A percentile compares a stretch with the other conserved stretches of the same genome.
Conservation (phyloP, 2,797 vertebrate genomes). For the Coregonus ussuriensis region DNA sequence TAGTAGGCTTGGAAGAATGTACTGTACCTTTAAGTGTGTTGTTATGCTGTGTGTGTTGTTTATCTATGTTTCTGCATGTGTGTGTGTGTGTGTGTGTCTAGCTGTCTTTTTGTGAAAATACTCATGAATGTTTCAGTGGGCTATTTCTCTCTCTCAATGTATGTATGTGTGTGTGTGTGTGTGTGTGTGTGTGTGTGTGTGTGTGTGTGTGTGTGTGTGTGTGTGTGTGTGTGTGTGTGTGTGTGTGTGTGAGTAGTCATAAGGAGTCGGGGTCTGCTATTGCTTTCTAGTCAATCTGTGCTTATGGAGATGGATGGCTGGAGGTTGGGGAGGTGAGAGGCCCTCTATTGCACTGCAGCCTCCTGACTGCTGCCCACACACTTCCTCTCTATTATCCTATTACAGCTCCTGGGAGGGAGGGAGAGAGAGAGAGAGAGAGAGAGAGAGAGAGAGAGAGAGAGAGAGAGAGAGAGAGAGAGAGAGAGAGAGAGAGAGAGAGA, state of each 20-base stretch:
- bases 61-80: not conserved
- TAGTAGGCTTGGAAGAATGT: not conserved
- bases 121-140: not conserved
- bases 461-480: slow-evolving; percentile 28
- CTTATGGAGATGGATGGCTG: slow-evolving; percentile 73
- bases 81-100: not conserved
- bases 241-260: slow-evolving; percentile 11
- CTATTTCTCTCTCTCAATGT: not conserved
- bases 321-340: slow-evolving; percentile 66
- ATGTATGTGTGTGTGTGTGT: not conserved
- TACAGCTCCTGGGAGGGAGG: slow-evolving; percentile 69
- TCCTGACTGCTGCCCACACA: slow-evolving; percentile 65
- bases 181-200: not conserved
- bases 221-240: slow-evolving; percentile 14
- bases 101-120: slow-evolving; percentile 11
- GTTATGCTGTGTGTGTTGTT: not conserved
- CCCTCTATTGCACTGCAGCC: slow-evolving; percentile 55
- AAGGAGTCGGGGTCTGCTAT: slow-evolving; percentile 40
- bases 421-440: slow-evolving; percentile 17
- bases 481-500: too few species aligned
- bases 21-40: not conserved
- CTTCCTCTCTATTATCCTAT: slow-evolving; percentile 81
- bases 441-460: slow-evolving; percentile 2
- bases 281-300: slow-evolving; percentile 52
- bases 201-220: not conserved